phyloP scores from a whole-genome alignment of 2,797 vertebrate genomes.

The Sus cebifrons region DNA sequence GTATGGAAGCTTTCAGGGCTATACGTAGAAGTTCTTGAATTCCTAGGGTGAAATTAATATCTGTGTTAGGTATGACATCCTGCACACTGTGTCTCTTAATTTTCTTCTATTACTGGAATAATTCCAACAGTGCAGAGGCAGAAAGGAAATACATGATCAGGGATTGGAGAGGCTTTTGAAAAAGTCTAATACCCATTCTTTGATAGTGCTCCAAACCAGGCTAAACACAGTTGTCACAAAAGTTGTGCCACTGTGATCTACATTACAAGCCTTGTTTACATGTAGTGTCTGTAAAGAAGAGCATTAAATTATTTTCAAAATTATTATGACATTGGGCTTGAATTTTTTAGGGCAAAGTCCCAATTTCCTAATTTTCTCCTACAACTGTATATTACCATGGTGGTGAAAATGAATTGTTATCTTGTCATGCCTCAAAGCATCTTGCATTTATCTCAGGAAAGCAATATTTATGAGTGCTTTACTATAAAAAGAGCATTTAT shows the following conservation, averaged over 20 bases:
- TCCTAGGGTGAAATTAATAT: conserved; percentile 48
- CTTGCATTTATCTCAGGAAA: conserved; percentile 1
- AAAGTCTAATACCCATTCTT: conserved; percentile 44
- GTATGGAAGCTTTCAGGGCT: conserved; percentile 30
- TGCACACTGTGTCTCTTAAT: neutral
- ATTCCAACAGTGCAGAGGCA: conserved; percentile 52
- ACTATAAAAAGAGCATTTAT: neutral
- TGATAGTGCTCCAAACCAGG: conserved; percentile 69
- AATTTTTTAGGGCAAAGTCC: neutral
- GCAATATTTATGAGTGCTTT: neutral
- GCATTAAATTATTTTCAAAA: conserved; percentile 19
- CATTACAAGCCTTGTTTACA: neutral
- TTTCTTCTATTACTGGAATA: conserved; percentile 59
- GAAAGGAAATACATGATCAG: conserved; percentile 80
- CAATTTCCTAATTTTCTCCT: neutral
- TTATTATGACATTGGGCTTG: neutral
- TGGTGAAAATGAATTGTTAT: neutral
- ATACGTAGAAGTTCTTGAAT: conserved; percentile 74
- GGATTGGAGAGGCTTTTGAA: conserved; percentile 65
- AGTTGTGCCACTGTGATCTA: neutral
- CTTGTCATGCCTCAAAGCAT: neutral
- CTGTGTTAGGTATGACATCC: neutral
- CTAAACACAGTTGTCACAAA: conserved; percentile 57
- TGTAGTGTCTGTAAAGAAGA: neutral
- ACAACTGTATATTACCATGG: neutral